phyloP scores from a whole-genome alignment of 2,797 vertebrate species.

The Dromococcyx pavoninus region DNA sequence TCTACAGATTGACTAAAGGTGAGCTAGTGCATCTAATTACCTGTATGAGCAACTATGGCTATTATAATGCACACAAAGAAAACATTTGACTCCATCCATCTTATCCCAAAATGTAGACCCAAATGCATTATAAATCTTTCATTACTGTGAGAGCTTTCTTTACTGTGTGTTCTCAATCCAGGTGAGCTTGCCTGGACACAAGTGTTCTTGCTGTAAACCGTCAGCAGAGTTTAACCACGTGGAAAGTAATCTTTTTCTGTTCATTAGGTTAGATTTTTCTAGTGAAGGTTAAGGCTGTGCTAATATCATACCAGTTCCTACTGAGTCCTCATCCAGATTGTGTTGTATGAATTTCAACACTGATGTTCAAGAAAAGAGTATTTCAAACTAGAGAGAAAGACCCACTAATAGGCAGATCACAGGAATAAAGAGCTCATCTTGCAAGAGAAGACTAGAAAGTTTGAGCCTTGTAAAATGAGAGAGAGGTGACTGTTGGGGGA shows the following conservation, averaged over 20 bases:
- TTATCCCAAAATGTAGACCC: neutral
- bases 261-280: neutral
- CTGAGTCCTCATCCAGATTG: neutral
- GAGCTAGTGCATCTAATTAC: neutral
- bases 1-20: neutral
- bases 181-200: neutral
- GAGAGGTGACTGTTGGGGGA: neutral
- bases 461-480: neutral
- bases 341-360: neutral
- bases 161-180: neutral
- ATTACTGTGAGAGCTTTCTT: neutral
- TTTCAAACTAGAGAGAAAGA: neutral
- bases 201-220: neutral
- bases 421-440: neutral
- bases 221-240: neutral
- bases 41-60: neutral
- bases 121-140: neutral
- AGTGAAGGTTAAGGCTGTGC: neutral
- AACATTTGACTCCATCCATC: neutral
- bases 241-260: neutral
- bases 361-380: neutral
- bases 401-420: neutral
- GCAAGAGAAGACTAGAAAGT: neutral
- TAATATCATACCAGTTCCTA: neutral
- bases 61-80: neutral